Conservation (phyloP, 2,113 vertebrate genomes). For the Rhinoptilus africanus region DNA sequence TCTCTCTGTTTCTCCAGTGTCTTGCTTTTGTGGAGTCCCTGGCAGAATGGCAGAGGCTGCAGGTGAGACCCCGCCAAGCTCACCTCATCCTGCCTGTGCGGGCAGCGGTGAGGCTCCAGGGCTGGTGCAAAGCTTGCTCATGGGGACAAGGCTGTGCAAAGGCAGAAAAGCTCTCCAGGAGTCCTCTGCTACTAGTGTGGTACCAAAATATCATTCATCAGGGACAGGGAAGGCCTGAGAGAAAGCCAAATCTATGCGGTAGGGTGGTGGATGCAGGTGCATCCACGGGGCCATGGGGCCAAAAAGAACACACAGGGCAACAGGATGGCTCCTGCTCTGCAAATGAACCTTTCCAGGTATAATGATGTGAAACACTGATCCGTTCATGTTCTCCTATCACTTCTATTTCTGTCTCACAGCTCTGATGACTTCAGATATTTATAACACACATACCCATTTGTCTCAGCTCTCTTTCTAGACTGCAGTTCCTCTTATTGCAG, state of each 20-base stretch:
- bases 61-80: not conserved
- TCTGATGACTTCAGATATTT: not conserved
- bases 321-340: not conserved
- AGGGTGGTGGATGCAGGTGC: not conserved
- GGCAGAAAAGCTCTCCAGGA: not conserved
- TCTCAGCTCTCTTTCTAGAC: not conserved
- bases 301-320: not conserved
- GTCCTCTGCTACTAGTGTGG: not conserved
- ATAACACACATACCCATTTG: not conserved
- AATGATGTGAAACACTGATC: not conserved
- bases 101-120: not conserved
- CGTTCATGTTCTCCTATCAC: not conserved
- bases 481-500: not conserved
- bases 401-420: not conserved
- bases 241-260: fast-evolving
- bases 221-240: not conserved
- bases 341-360: not conserved
- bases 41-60: not conserved
- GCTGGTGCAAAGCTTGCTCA: not conserved
- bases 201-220: not conserved
- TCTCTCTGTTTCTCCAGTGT: not conserved
- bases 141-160: not conserved
- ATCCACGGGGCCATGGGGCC: fast-evolving
- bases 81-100: fast-evolving
- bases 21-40: fast-evolving